These are phyloP conservation scores for Stomatorhinus walkeri DNA, from an alignment of 2,797 vertebrate species.

Conservation along the genomic window DNA sequence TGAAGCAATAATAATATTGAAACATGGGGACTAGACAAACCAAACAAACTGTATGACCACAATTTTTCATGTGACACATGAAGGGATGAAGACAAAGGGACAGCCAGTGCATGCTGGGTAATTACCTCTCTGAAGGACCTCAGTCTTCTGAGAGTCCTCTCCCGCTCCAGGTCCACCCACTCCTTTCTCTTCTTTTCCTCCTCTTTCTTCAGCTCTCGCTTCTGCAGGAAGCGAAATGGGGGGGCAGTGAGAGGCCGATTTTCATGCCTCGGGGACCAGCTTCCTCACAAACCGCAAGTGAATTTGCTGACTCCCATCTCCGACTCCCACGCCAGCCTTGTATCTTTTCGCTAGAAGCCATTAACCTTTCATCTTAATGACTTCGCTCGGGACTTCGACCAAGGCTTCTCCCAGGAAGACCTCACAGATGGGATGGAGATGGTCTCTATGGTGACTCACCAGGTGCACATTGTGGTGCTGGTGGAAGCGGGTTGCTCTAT, in stretches of 20 bases:
- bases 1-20: not conserved
- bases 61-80: not conserved
- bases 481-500: conserved; percentile 54
- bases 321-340: not conserved
- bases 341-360: not conserved
- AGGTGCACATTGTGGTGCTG: conserved; percentile 82
- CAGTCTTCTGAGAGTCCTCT: conserved; percentile 83
- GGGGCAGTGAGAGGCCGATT: not conserved
- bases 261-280: not conserved
- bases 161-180: conserved; percentile 82
- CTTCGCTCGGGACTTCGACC: not conserved
- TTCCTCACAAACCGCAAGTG: not conserved
- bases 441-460: conserved; percentile 61
- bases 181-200: conserved; percentile 79
- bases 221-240: conserved; percentile 55
- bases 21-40: not conserved
- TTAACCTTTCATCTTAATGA: not conserved
- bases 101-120: conserved; percentile 5
- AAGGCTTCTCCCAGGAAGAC: not conserved
- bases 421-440: not conserved
- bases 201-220: conserved; percentile 78
- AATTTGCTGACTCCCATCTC: not conserved
- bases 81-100: not conserved
- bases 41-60: not conserved
- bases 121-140: conserved; percentile 81